Evolutionary conservation across 2,888 invertebrate genomes (phyloP), one percentile per base, ranked within the genome.

Genomic region (Lochmaea crataegi): DNA sequence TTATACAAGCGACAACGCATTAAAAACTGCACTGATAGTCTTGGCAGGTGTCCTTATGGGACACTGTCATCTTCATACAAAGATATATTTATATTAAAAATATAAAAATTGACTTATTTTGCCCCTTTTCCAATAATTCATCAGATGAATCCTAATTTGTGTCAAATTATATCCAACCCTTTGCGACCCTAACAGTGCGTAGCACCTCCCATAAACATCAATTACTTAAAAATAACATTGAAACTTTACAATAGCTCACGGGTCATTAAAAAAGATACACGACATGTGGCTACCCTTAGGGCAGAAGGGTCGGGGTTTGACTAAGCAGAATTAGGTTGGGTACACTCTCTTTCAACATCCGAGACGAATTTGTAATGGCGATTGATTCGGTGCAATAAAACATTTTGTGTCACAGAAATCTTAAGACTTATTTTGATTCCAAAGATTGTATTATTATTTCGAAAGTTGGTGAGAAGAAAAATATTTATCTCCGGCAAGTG

Each of bases 261-360:
- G 75, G 72, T 65, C 77, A 77, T 77, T 77, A 77, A 77, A 77
- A 76, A 76, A 75, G 76, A 76, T 77, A 77, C 76, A 77, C 75
- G 77, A 77, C 77, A 77, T 77, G 77, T 77, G 77, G 77, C 77
- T 41, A 75, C 72, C 77, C 76, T 72, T 51, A 65, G 76, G 74
- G 71, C 41, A 42, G 9, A 11, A 38, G 68, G 60, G 56, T 56
- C 64, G 68, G 77, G 75, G 73, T 73, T 76, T 70, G 66, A 71
- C 71, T 74, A 73, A 76, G 75, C 73, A 67, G 75, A 76, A 77
- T 77, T 77, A 77, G 71, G 72, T 71, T 69, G 48, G 67, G 76
- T 75, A 74, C 77, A 75, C 63, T 72, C 73, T 58, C 48, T 57
- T 60, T 18, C 71, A 66, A 57, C 51, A 74, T 38, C 42, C 60